Conservation (phyloP, 2,888 invertebrate species). For the Trichopoda pennipes region DNA sequence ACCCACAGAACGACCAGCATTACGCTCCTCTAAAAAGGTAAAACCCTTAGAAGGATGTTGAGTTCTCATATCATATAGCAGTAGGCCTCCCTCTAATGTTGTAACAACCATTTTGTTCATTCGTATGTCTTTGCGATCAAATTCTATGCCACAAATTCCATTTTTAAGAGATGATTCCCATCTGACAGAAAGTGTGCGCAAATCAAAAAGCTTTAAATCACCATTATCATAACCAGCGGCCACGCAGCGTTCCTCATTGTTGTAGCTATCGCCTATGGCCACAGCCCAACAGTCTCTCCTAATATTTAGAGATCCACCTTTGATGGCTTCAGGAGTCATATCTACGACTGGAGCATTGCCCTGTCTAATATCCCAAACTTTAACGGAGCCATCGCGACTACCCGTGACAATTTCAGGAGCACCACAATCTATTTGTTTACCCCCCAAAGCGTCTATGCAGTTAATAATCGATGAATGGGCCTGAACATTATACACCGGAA, state of each 20-base stretch:
- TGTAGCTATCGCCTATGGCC: conserved; percentile 94
- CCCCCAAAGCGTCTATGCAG: conserved; percentile 94
- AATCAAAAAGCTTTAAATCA: conserved; percentile 95
- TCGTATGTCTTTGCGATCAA: conserved; percentile 94
- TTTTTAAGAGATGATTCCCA: conserved; percentile 97
- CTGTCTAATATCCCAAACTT: conserved; percentile 97
- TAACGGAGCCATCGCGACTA: conserved; percentile 95
- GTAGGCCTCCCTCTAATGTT: conserved; percentile 94
- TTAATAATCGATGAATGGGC: conserved; percentile 94
- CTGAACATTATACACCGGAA: conserved; percentile 89
- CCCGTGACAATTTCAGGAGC: conserved; percentile 98
- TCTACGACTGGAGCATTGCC: conserved; percentile 93
- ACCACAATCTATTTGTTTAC: conserved; percentile 90
- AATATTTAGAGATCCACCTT: conserved; percentile 80
- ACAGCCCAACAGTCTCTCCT: conserved; percentile 96
- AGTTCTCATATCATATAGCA: conserved; percentile 93
- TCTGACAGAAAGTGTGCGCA: conserved; percentile 89
- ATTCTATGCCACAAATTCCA: conserved; percentile 93
- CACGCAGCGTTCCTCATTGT: conserved; percentile 91
- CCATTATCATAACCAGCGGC: conserved; percentile 98
- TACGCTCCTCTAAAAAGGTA: conserved; percentile 83
- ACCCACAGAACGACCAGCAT: conserved; percentile 80
- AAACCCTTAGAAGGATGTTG: conserved; percentile 94
- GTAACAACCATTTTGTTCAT: conserved; percentile 97
- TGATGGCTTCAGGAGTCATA: conserved; percentile 82